These are phyloP conservation scores for Aphidius ervi DNA, from an alignment of 1,140 invertebrate genomes.

Conservation along the genomic window DNA sequence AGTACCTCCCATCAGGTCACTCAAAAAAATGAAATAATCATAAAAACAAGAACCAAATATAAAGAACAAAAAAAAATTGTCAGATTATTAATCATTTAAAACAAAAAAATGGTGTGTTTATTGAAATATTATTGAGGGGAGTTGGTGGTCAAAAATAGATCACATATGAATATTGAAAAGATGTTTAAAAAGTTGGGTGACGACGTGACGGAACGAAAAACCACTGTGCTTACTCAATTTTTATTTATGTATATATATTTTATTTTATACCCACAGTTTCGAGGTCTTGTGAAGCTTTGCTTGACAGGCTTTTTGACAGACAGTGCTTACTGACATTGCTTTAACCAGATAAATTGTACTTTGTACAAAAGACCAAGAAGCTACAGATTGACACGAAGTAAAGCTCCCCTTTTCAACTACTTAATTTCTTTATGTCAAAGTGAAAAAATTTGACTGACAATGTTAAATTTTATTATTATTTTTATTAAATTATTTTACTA, in stretches of 20 bases:
- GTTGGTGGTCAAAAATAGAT: background rate
- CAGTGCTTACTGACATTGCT: slow-evolving; percentile 13
- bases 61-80: too few relatives aligned
- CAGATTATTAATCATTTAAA: too few relatives aligned
- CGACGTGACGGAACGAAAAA: slow-evolving; percentile 28
- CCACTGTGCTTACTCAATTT: slow-evolving; percentile 6
- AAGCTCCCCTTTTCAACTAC: too few relatives aligned
- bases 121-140: background rate
- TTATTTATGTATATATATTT: too few relatives aligned
- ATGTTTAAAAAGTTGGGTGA: slow-evolving; percentile 29
- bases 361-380: slow-evolving; percentile 12
- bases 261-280: too few relatives aligned
- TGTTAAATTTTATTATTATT: too few relatives aligned
- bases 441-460: too few relatives aligned
- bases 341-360: slow-evolving; percentile 17
- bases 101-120: background rate
- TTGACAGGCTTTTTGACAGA: slow-evolving; percentile 23
- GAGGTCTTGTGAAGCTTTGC: background rate
- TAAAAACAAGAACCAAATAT: too few relatives aligned
- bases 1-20: background rate
- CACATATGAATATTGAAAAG: slow-evolving; percentile 16
- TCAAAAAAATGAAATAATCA: too few relatives aligned
- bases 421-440: too few relatives aligned
- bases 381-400: too few relatives aligned
- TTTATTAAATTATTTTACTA: too few relatives aligned